phyloP scores from a whole-genome alignment of 2,113 vertebrate species.

The Oncorhynchus keta region DNA sequence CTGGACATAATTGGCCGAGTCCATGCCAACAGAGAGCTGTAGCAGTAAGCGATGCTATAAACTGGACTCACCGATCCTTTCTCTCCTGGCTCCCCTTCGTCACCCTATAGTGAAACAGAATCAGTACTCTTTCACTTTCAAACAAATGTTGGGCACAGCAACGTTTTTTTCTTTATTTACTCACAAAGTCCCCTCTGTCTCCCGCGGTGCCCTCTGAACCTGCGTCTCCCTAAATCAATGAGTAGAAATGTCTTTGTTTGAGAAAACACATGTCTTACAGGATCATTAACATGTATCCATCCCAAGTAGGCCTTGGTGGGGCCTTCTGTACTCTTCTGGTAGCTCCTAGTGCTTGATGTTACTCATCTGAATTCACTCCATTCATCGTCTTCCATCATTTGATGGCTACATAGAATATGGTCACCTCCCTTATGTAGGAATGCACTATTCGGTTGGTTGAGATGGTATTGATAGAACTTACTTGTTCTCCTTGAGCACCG shows the following conservation, averaged over 20 bases:
- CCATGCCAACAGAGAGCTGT: no score
- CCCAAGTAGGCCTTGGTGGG: background rate
- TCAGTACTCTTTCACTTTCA: background rate
- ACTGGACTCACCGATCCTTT: constrained; percentile 72
- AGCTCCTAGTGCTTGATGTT: no score
- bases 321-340: no score
- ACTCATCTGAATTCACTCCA: no score
- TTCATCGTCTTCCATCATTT: no score
- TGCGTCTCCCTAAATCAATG: constrained; percentile 76
- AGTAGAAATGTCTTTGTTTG: background rate
- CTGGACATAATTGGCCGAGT: background rate
- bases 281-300: background rate
- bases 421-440: background rate
- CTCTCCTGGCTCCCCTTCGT: constrained; percentile 71
- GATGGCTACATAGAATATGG: background rate
- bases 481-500: constrained; percentile 89
- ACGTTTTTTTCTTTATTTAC: constrained; percentile 32
- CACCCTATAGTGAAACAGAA: constrained; percentile 59
- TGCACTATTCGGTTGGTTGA: background rate
- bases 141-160: background rate
- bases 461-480: constrained; percentile 54
- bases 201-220: constrained; percentile 88
- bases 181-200: constrained; percentile 85
- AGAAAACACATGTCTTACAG: no score
- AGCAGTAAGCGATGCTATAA: background rate